phyloP scores from a whole-genome alignment of 2,888 invertebrate genomes.

The Ormyrus nitidulus region DNA sequence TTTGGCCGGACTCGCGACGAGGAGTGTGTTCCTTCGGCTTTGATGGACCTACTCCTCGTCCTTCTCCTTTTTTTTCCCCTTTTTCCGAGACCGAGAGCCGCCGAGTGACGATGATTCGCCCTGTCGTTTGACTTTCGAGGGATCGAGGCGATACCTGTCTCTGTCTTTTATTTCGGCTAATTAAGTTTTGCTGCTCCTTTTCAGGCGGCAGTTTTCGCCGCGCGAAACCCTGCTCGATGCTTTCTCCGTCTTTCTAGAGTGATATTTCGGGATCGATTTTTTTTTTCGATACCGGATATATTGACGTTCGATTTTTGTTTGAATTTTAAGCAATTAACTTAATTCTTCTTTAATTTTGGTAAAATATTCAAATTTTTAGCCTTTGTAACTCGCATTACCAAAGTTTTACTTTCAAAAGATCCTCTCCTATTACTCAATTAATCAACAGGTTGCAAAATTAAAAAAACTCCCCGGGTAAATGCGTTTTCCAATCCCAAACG shows the following conservation, averaged over 20 bases:
- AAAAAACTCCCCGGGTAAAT: too few relatives aligned
- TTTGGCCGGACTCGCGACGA: conserved; percentile 38
- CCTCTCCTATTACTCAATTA: too few relatives aligned
- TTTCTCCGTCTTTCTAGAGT: too few relatives aligned
- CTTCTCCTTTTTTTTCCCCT: conserved; percentile 9
- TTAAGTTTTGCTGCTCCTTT: conserved; percentile 37
- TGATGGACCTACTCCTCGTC: conserved; percentile 9
- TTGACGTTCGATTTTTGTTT: not conserved
- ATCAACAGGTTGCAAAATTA: too few relatives aligned
- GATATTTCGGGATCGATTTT: too few relatives aligned
- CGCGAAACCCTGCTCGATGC: not conserved
- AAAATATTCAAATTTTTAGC: too few relatives aligned
- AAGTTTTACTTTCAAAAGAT: too few relatives aligned
- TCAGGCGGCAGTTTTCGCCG: conserved; percentile 34
- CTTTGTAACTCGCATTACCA: too few relatives aligned
- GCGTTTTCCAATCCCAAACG: too few relatives aligned
- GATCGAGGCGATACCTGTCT: conserved; percentile 35
- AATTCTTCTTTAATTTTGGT: not conserved
- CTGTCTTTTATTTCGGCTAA: conserved; percentile 49
- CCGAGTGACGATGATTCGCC: conserved; percentile 47
- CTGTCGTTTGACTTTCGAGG: conserved; percentile 51
- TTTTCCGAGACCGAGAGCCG: not conserved
- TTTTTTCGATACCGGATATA: too few relatives aligned
- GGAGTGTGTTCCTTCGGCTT: conserved; percentile 13
- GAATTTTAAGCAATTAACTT: not conserved